Conservation (phyloP, 2,113 vertebrate species). For the Phalacrocorax carbo region DNA sequence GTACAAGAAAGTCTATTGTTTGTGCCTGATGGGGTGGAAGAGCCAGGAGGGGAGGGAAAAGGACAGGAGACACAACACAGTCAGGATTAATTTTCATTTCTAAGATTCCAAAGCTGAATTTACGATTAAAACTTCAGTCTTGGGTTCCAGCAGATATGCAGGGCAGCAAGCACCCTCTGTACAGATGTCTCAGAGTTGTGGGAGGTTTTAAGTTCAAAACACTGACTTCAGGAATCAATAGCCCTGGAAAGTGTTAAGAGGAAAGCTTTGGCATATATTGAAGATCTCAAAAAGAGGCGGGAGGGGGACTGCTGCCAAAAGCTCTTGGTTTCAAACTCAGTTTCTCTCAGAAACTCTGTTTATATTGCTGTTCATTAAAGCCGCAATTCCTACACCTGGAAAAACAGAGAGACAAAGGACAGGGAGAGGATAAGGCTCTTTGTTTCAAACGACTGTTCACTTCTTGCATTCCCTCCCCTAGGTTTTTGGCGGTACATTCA, state of each 20-base stretch:
- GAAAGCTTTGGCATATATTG: not conserved
- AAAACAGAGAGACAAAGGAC: not conserved
- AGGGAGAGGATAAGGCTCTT: not conserved
- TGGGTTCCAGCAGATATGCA: not conserved
- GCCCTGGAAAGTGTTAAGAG: slow-evolving; percentile 20
- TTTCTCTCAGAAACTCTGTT: not conserved
- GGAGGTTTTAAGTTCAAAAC: slow-evolving; percentile 1
- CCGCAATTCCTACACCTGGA: not conserved
- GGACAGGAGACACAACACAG: not conserved
- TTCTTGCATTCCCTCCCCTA: not conserved
- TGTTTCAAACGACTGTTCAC: not conserved
- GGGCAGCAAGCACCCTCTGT: not conserved
- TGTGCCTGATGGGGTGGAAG: not conserved
- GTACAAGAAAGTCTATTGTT: not conserved
- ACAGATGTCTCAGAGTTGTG: not conserved
- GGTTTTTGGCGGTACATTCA: not conserved
- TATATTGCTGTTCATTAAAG: not conserved
- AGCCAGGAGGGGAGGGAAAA: not conserved
- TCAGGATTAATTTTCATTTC: not conserved
- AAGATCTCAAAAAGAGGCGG: not conserved
- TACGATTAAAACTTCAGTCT: not conserved
- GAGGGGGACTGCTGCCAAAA: not conserved
- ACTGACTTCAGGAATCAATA: not conserved
- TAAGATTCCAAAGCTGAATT: not conserved
- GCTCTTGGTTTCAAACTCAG: not conserved